phyloP scores from a whole-genome alignment of 1,140 invertebrate species.

The Elymnias hypermnestra region DNA sequence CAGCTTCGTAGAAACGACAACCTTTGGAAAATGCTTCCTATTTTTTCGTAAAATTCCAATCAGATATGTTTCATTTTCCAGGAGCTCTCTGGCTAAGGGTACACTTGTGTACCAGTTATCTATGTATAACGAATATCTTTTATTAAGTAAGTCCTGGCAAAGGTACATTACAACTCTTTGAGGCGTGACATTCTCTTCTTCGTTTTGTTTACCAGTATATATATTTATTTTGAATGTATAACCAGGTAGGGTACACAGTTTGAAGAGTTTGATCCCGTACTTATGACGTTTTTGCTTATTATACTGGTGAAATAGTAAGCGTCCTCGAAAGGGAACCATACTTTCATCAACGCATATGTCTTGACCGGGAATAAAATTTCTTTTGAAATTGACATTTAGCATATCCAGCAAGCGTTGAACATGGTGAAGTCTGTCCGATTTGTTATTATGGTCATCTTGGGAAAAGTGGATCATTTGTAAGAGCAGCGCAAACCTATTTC shows the following conservation, averaged over 20 bases:
- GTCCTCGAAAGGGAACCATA: conserved; percentile 47
- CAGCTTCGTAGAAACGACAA: conserved; percentile 46
- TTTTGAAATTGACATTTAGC: conserved; percentile 40
- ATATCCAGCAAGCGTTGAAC: conserved; percentile 19
- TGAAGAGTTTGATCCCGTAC: conserved; percentile 56
- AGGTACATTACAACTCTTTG: conserved; percentile 38
- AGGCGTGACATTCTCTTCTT: conserved; percentile 32
- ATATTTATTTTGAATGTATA: conserved; percentile 49
- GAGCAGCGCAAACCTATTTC: conserved; percentile 30
- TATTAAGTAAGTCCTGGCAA: conserved; percentile 30
- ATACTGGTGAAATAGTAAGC: conserved; percentile 50
- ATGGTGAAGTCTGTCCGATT: conserved; percentile 21
- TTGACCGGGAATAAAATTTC: conserved; percentile 37
- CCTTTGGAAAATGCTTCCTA: conserved; percentile 45
- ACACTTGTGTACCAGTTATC: conserved; percentile 57
- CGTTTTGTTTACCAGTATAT: conserved; percentile 42
- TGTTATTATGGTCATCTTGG: conserved; percentile 25
- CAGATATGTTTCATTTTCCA: conserved; percentile 58
- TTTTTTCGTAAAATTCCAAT: conserved; percentile 58
- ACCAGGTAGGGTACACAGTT: conserved; percentile 40
- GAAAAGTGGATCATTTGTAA: conserved; percentile 33
- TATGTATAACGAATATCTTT: conserved; percentile 29
- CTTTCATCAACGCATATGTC: conserved; percentile 42
- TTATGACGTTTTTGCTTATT: conserved; percentile 52
- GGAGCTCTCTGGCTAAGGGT: conserved; percentile 44